Conservation (phyloP, 2,113 vertebrate genomes). For the Furnarius figulus region DNA sequence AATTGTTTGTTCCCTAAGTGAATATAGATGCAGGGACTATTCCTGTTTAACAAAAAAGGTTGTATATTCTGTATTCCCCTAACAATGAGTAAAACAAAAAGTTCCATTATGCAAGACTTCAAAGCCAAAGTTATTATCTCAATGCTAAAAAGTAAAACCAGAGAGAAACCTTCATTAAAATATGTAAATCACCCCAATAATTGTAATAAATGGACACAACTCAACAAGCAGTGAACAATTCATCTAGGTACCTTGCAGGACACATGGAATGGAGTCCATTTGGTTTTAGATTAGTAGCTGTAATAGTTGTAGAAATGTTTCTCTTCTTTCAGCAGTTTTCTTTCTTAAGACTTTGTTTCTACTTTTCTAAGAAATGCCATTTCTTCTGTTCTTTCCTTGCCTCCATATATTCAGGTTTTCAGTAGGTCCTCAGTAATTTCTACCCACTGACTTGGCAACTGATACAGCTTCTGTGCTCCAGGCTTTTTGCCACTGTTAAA, state of each 20-base stretch:
- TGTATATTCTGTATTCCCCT: neutral
- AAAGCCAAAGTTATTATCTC: neutral
- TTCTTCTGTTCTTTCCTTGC: neutral
- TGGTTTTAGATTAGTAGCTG: neutral
- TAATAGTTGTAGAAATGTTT: neutral
- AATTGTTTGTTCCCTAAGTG: neutral
- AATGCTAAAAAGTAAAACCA: neutral
- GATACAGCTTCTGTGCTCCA: neutral
- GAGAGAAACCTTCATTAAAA: neutral
- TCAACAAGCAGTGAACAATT: neutral
- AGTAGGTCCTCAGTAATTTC: neutral
- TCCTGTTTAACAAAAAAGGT: neutral
- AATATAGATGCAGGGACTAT: neutral
- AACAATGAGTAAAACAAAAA: neutral
- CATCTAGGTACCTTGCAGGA: neutral
- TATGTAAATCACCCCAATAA: neutral
- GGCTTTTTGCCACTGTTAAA: neutral
- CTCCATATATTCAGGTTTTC: neutral
- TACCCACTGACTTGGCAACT: neutral
- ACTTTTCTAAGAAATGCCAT: neutral
- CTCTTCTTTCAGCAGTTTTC: neutral
- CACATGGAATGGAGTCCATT: accelerated
- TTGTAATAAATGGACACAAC: neutral
- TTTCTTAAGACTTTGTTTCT: neutral
- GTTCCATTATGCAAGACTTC: neutral